Percentiles rank a stretch among this genome's conserved stretches.
phyloP scores from a whole-genome alignment of 1,140 invertebrate genomes.

The Drosophila aff. region DNA sequence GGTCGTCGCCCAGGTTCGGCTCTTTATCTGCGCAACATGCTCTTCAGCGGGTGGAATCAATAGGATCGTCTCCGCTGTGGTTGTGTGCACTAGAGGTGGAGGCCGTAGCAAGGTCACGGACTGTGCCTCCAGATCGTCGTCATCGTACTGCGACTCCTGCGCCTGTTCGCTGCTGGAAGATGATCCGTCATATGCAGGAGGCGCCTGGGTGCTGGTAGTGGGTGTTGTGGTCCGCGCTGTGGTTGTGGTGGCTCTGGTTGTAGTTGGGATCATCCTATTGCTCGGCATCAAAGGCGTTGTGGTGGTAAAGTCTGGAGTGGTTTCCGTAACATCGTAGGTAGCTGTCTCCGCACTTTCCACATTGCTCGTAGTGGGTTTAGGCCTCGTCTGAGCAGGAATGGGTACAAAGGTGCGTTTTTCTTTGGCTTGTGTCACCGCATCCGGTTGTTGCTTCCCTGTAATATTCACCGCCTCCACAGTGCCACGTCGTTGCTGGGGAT shows the following conservation, averaged over 20 bases:
- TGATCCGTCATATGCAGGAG: slow-evolving; percentile 5
- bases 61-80: slow-evolving; percentile 80
- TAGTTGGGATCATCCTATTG: slow-evolving; percentile 27
- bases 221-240: slow-evolving; percentile 24
- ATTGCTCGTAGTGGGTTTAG: slow-evolving; percentile 50
- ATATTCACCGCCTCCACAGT: slow-evolving; percentile 66
- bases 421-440: slow-evolving; percentile 1
- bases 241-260: slow-evolving; percentile 34
- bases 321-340: slow-evolving; percentile 77
- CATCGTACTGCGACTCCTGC: slow-evolving; percentile 61
- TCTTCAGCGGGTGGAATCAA: slow-evolving; percentile 81
- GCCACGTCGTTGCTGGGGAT: slow-evolving; percentile 73
- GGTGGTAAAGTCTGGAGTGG: slow-evolving; percentile 51
- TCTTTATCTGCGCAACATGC: slow-evolving; percentile 77
- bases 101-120: slow-evolving; percentile 73
- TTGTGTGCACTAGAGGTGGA: slow-evolving; percentile 64
- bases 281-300: slow-evolving; percentile 45
- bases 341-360: slow-evolving; percentile 55
- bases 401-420: slow-evolving; percentile 64
- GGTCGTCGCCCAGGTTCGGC: slow-evolving; percentile 60
- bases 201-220: slow-evolving; percentile 10
- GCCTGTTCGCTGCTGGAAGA: slow-evolving; percentile 24
- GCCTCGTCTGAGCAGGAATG: slow-evolving; percentile 20
- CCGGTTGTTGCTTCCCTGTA: slow-evolving; percentile 37
- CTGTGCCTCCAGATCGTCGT: slow-evolving; percentile 77